These are phyloP conservation scores for Blera fallax DNA, from an alignment of 2,888 invertebrate genomes.

Conservation along the genomic window DNA sequence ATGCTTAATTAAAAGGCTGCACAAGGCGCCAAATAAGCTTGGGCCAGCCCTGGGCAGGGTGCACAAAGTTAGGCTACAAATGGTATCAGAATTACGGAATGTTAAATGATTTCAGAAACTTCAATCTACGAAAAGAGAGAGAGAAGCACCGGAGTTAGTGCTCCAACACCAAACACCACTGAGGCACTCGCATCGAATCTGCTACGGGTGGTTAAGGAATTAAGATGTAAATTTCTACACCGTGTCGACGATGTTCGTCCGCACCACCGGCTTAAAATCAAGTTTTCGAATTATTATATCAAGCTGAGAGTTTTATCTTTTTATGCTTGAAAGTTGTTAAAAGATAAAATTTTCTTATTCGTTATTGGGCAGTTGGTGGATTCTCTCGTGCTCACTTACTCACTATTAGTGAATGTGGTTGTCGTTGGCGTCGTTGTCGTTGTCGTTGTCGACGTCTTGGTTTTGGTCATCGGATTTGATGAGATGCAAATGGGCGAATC, in stretches of 20 bases:
- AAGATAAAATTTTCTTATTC: constrained; percentile 72
- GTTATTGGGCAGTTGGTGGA: constrained; percentile 54
- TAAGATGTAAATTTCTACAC: constrained; percentile 73
- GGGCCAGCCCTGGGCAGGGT: background rate
- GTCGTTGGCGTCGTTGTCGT: background rate
- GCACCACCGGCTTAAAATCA: constrained; percentile 73
- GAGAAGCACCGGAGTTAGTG: background rate
- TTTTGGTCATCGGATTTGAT: constrained; percentile 73
- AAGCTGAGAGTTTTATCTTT: constrained; percentile 74
- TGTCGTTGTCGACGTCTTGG: constrained; percentile 38
- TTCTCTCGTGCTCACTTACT: constrained; percentile 70
- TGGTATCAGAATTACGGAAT: constrained; percentile 68
- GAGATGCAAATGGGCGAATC: constrained; percentile 74
- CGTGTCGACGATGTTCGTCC: constrained; percentile 73
- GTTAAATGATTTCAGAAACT: constrained; percentile 69
- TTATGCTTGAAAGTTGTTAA: constrained; percentile 71
- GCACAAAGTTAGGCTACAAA: constrained; percentile 40
- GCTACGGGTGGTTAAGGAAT: constrained; percentile 73
- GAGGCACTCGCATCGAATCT: constrained; percentile 45
- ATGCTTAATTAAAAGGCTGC: too few species aligned
- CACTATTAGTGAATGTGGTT: constrained; percentile 63
- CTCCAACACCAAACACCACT: constrained; percentile 20
- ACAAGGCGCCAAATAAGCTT: too few species aligned
- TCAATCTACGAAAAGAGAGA: background rate
- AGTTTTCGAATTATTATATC: constrained; percentile 72